Evolutionary conservation across 92 coral and sea anemone species (phyloP), one percentile per base, ranked within the genome.

Genomic region (Pocillopora grandis): DNA sequence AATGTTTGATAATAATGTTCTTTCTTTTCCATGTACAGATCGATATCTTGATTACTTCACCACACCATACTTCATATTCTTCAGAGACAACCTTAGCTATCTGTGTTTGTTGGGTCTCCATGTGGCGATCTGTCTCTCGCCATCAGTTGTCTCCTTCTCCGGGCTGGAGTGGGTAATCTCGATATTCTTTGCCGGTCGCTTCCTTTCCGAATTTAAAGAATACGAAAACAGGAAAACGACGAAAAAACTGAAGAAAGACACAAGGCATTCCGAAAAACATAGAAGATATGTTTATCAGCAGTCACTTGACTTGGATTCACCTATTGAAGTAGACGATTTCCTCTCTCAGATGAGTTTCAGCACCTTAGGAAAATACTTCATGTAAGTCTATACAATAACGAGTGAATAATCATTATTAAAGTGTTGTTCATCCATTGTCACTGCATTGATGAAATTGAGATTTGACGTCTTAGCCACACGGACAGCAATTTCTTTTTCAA

Each of bases 31-130:
- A 27, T 27, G 31, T 27, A 27, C 64, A 82, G 86, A 82, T 23
- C 49, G 56, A 27, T 82, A 82, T 36, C 72, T 72, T 61, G 86
- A 82, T 48, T 82, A 72, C 73, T 82, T 82, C 86, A 72, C 72
- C 10, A 82, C 86, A 16, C 79, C 86, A 35, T 82, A 82, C 60
- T 82, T 82, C 86, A 49, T 82, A 19, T 82, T 82, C 61, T 13
- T 62, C 12, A 49, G 86, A 60, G 86, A 82, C n/a, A 82, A 72
- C 15, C 49, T 49, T 3, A 82, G 86, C 66, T 72, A 72, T 57
- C 79, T 82, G 8, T 35, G 33, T 17, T 72, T 82, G 20, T 23
- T 72, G 49, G 86, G 86, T 36, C 79, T 82, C 20, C 86, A 82
- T 49, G 17, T 82, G n/a, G 72, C 79, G 15, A 72, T 82, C 62